Evolutionary conservation across 1,140 invertebrate genomes (phyloP).

Genomic region (Meloidogyne chitwoodi): DNA sequence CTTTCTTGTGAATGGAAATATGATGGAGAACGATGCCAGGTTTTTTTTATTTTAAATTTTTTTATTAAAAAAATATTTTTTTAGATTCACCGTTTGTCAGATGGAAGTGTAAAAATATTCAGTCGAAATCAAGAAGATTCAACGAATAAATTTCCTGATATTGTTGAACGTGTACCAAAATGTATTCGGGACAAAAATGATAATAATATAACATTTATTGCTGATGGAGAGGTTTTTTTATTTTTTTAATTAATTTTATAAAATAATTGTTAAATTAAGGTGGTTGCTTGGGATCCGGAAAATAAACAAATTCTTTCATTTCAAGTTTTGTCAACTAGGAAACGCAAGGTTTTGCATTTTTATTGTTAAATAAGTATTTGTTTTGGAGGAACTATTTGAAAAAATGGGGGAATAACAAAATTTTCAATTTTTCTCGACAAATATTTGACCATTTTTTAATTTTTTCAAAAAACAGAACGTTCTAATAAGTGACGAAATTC

Average conservation of each 20-base stretch:
- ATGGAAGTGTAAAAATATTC: conserved; percentile 74
- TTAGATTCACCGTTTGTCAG: conserved; percentile 71
- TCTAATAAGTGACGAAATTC: conserved; percentile 73
- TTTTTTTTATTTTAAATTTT: too few relatives aligned
- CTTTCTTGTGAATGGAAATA: conserved; percentile 99
- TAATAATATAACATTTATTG: conserved; percentile 71
- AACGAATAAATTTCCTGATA: conserved; percentile 94
- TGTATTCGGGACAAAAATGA: conserved; percentile 63
- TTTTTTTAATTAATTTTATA: not conserved
- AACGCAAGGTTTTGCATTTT: conserved; percentile 75
- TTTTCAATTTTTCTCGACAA: too few relatives aligned
- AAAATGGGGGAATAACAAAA: too few relatives aligned
- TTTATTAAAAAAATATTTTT: too few relatives aligned
- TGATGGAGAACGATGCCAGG: conserved; percentile 95
- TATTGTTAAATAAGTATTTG: too few relatives aligned
- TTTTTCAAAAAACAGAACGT: conserved; percentile 34
- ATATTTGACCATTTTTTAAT: too few relatives aligned
- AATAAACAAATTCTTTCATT: conserved; percentile 90
- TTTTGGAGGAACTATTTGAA: too few relatives aligned
- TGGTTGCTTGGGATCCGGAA: conserved; percentile 86
- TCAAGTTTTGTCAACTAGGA: conserved; percentile 89
- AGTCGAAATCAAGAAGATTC: conserved; percentile 98
- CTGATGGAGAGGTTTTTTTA: conserved; percentile 76
- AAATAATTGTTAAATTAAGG: not conserved
- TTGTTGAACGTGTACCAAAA: conserved; percentile 67